These are phyloP conservation scores for Meloidogyne hapla DNA, from an alignment of 1,140 invertebrate species.

Conservation along the genomic window DNA sequence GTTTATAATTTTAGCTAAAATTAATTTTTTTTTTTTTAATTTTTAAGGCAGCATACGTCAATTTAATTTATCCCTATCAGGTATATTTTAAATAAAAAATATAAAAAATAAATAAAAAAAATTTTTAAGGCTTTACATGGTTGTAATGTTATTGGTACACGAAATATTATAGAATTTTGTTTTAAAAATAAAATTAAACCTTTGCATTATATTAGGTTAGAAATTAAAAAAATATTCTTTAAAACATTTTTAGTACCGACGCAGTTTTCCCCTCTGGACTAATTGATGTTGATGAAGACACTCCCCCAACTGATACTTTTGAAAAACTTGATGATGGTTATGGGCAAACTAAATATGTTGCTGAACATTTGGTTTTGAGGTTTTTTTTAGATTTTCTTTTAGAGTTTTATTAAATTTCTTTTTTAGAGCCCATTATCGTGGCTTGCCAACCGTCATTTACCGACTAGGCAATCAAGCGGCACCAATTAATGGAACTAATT, in stretches of 20 bases:
- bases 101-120: background rate
- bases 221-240: background rate
- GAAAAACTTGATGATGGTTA: slow-evolving; percentile 66
- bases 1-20: background rate
- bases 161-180: slow-evolving; percentile 68
- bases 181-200: slow-evolving; percentile 68
- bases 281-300: slow-evolving; percentile 65
- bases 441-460: slow-evolving; percentile 67
- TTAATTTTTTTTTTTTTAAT: background rate
- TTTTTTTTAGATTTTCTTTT: no score
- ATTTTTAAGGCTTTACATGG: slow-evolving; percentile 65
- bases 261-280: slow-evolving; percentile 67
- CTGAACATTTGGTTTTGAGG: slow-evolving; percentile 66
- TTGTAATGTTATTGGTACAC: slow-evolving; percentile 67
- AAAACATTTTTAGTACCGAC: slow-evolving; percentile 64
- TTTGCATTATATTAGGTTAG: slow-evolving; percentile 64
- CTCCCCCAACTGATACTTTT: slow-evolving; percentile 59
- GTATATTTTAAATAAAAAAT: slow-evolving; percentile 53
- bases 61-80: slow-evolving; percentile 68
- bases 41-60: slow-evolving; percentile 66
- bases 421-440: slow-evolving; percentile 62
- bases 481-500: slow-evolving; percentile 54
- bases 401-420: no score
- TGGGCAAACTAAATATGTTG: slow-evolving; percentile 68
- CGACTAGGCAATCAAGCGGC: slow-evolving; percentile 66